phyloP scores from a whole-genome alignment of 30 jellyfish, hydroid and myxozoan genomes.

The Pelagia noctiluca region DNA sequence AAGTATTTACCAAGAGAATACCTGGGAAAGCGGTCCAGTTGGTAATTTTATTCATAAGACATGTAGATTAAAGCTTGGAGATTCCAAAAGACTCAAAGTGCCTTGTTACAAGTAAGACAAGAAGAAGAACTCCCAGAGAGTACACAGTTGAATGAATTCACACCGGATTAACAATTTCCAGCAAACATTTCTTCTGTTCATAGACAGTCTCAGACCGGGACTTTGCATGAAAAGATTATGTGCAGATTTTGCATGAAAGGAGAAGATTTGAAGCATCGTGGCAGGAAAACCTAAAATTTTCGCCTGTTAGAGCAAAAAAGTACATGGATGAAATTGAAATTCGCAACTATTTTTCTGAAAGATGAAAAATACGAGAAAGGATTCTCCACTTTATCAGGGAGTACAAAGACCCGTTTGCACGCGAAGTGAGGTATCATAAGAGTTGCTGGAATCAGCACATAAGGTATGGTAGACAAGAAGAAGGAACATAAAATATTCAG shows the following conservation, averaged over 20 bases:
- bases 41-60: conserved; percentile 26
- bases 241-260: conserved; percentile 28
- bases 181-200: conserved; percentile 17
- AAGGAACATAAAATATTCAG: too few relatives aligned
- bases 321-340: too few relatives aligned
- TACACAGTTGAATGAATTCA: conserved; percentile 25
- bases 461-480: too few relatives aligned
- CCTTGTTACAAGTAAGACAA: conserved; percentile 14
- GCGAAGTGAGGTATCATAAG: too few relatives aligned
- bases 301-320: too few relatives aligned
- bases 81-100: conserved; percentile 28
- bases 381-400: too few relatives aligned
- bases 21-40: conserved; percentile 30
- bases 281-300: conserved; percentile 1
- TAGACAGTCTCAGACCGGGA: conserved; percentile 23
- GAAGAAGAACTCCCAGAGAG: conserved; percentile 38
- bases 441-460: too few relatives aligned
- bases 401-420: too few relatives aligned
- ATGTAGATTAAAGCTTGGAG: conserved; percentile 28
- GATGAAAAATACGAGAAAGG: too few relatives aligned
- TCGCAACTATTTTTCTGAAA: too few relatives aligned
- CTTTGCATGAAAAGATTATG: conserved; percentile 10
- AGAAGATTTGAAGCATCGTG: conserved; percentile 28
- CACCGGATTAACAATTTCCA: conserved; percentile 10
- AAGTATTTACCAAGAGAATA: conserved; percentile 15